A percentile compares a stretch with the other conserved stretches of the same genome.
Conservation (phyloP, 2,888 invertebrate genomes). For the Pteria penguin region DNA sequence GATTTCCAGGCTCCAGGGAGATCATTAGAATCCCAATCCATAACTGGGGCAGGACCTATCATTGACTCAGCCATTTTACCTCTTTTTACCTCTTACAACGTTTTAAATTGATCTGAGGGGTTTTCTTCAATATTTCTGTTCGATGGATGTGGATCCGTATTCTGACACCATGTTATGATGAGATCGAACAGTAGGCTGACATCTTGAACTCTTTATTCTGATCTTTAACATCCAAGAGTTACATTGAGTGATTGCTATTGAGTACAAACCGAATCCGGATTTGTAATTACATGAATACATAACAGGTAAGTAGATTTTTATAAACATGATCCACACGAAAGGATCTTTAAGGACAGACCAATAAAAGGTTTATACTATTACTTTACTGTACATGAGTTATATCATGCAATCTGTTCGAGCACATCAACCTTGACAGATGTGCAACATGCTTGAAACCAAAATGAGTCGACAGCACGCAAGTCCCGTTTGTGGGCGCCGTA, state of each 20-base stretch:
- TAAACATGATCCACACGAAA: too few relatives aligned
- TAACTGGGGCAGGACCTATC: background rate
- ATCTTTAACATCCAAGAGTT: background rate
- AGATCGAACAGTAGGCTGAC: background rate
- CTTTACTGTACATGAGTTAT: too few relatives aligned
- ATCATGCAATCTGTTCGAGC: too few relatives aligned
- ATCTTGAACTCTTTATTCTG: background rate
- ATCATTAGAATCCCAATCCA: conserved; percentile 22
- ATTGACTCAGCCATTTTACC: background rate
- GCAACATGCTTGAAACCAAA: too few relatives aligned
- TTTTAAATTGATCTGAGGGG: background rate
- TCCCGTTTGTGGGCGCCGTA: too few relatives aligned
- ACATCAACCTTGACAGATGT: too few relatives aligned
- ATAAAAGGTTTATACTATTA: too few relatives aligned
- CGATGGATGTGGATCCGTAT: background rate
- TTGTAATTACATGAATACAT: background rate
- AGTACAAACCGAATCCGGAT: background rate
- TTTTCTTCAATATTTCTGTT: background rate
- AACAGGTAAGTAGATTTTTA: too few relatives aligned
- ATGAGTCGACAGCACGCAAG: too few relatives aligned
- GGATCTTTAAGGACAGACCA: too few relatives aligned
- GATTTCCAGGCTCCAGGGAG: conserved; percentile 5
- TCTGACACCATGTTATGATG: background rate
- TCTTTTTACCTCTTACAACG: background rate
- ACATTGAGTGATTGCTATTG: background rate